Evolutionary conservation across 1,140 invertebrate species (phyloP).

Genomic region (Drosophila malerkotliana): DNA sequence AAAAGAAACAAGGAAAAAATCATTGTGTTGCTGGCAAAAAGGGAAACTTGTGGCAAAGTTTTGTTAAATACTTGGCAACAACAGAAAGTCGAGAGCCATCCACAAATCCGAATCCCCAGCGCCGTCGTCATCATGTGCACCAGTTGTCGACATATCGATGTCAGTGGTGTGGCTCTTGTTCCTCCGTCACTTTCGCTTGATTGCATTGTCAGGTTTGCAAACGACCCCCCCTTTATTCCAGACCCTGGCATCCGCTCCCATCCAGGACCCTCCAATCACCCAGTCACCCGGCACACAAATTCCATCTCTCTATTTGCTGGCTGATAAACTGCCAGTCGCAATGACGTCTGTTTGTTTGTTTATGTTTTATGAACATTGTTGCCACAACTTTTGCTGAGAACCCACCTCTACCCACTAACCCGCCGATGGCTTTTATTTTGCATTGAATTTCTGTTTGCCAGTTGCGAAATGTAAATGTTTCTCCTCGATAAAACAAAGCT

Average conservation of each 20-base stretch:
- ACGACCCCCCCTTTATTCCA: too few relatives aligned
- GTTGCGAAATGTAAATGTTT: constrained; percentile 74
- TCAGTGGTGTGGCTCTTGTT: constrained; percentile 30
- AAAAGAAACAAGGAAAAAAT: constrained; percentile 6
- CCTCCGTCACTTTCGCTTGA: constrained; percentile 62
- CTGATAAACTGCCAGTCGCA: constrained; percentile 48
- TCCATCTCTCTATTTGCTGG: constrained; percentile 32
- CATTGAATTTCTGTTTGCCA: constrained; percentile 61
- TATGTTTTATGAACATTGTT: constrained; percentile 77
- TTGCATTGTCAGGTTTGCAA: constrained; percentile 58
- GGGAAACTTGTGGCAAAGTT: constrained; percentile 47
- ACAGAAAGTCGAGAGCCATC: constrained; percentile 5
- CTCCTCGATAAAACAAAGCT: constrained; percentile 54
- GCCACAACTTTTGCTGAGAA: constrained; percentile 56
- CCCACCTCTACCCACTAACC: constrained; percentile 17
- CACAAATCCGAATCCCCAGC: constrained; percentile 20
- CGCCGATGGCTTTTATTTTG: constrained; percentile 49
- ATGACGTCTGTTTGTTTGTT: constrained; percentile 75
- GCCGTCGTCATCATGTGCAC: constrained; percentile 35
- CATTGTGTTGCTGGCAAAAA: constrained; percentile 18
- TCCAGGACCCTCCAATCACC: not conserved
- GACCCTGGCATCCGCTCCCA: not conserved
- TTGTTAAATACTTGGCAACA: constrained; percentile 39
- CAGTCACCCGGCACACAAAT: not conserved
- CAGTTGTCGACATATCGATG: constrained; percentile 57